A percentile compares a stretch with the other conserved stretches of the same genome.
phyloP scores from a whole-genome alignment of 2,797 vertebrate genomes.

The Eulemur rubriventer region DNA sequence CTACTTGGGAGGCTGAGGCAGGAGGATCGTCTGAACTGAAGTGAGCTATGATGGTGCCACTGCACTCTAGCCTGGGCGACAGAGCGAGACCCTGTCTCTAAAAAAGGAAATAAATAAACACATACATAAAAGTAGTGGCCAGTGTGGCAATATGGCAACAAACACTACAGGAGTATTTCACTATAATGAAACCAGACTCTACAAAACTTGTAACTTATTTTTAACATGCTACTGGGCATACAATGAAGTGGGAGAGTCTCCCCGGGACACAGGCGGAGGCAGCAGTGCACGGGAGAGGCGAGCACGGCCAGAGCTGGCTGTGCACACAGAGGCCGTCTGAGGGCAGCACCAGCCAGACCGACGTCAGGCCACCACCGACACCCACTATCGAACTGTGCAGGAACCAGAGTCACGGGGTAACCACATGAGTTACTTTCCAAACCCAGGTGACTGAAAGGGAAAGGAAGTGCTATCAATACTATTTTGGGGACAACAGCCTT shows the following conservation, averaged over 20 bases:
- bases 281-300: neutral
- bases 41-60: neutral
- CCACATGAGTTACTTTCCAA: neutral
- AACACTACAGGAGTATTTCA: neutral
- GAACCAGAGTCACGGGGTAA: neutral
- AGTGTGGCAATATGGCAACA: neutral
- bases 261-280: neutral
- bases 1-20: neutral
- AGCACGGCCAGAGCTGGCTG: too few species aligned
- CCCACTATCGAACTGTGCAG: neutral
- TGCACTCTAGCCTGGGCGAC: neutral
- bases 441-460: neutral
- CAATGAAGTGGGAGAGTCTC: neutral
- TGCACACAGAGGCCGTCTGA: neutral
- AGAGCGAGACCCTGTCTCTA: neutral
- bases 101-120: neutral
- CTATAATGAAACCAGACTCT: neutral
- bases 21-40: neutral
- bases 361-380: rapidly evolving
- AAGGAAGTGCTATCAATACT: rapidly evolving
- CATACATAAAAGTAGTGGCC: too few species aligned
- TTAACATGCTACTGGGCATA: too few species aligned
- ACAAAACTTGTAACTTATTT: neutral
- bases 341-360: neutral
- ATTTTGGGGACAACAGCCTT: neutral